Evolutionary conservation across 1,140 invertebrate species (phyloP).

Genomic region (Drosophila repletoides): DNA sequence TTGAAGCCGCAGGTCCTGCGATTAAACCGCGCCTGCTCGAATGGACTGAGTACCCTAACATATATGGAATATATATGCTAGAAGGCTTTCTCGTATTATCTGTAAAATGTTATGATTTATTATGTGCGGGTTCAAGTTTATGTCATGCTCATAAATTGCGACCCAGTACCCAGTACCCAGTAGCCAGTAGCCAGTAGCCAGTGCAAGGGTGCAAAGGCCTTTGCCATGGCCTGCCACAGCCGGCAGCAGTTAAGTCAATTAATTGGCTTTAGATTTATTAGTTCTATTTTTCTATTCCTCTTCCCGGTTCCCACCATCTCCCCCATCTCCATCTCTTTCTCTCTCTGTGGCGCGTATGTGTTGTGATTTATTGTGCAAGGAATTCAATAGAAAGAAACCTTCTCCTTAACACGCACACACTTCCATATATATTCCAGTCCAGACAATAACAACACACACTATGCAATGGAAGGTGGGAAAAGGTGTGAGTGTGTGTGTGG

Average conservation of each 20-base stretch:
- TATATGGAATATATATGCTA: slow-evolving; percentile 33
- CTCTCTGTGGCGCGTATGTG: slow-evolving; percentile 31
- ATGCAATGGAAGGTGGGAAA: not conserved
- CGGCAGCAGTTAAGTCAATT: slow-evolving; percentile 76
- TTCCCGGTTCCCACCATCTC: not conserved
- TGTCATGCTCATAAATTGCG: slow-evolving; percentile 67
- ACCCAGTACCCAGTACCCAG: slow-evolving; percentile 37
- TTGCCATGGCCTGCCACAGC: slow-evolving; percentile 32
- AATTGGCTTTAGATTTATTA: slow-evolving; percentile 78
- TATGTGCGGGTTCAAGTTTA: slow-evolving; percentile 74
- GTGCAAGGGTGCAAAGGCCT: slow-evolving; percentile 22
- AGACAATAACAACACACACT: too few species aligned
- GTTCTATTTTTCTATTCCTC: slow-evolving; percentile 46
- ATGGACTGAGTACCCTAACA: slow-evolving; percentile 17
- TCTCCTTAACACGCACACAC: slow-evolving; percentile 45
- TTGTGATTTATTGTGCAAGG: slow-evolving; percentile 65
- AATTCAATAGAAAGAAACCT: slow-evolving; percentile 43
- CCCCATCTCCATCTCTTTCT: not conserved
- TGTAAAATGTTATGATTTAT: slow-evolving; percentile 77
- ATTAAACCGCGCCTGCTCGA: slow-evolving; percentile 9
- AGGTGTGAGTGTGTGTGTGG: slow-evolving; percentile 22
- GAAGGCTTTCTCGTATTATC: slow-evolving; percentile 73
- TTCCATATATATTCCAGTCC: not conserved
- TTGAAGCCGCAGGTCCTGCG: slow-evolving; percentile 42
- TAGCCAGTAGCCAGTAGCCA: too few species aligned